Conservation (phyloP, 2,113 vertebrate species). For the Elaphurus davidianus region DNA sequence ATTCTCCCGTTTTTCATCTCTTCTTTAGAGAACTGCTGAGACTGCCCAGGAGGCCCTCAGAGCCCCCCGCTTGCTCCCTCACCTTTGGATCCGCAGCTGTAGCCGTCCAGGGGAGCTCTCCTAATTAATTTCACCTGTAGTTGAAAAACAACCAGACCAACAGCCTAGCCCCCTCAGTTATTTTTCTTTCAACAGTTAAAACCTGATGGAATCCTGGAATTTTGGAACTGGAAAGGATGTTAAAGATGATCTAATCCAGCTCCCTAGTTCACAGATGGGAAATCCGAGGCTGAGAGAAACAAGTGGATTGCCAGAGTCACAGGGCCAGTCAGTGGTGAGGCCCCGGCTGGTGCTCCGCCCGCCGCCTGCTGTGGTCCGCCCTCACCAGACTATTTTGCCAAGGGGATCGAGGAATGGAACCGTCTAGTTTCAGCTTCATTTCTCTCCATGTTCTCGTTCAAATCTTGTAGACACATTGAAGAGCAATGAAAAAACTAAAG, state of each 20-base stretch:
- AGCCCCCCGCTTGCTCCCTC: constrained; percentile 7
- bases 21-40: background rate
- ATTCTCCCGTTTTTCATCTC: constrained; percentile 12
- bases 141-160: background rate
- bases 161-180: background rate
- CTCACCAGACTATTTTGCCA: background rate
- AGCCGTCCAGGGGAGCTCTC: background rate
- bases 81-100: background rate
- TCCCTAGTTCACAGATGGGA: constrained; percentile 9
- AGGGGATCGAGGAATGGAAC: background rate
- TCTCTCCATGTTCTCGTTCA: background rate
- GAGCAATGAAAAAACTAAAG: background rate
- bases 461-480: background rate
- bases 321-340: background rate
- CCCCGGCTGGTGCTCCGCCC: background rate
- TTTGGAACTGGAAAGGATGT: constrained; percentile 2
- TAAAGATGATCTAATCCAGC: background rate
- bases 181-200: constrained; percentile 30
- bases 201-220: background rate
- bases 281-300: background rate
- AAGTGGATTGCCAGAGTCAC: background rate
- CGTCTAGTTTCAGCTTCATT: background rate
- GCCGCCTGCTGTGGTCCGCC: accelerated
- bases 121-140: constrained; percentile 11
- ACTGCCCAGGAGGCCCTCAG: background rate